phyloP scores from a whole-genome alignment of 2,888 invertebrate genomes.

The Orthonevra nobilis region DNA sequence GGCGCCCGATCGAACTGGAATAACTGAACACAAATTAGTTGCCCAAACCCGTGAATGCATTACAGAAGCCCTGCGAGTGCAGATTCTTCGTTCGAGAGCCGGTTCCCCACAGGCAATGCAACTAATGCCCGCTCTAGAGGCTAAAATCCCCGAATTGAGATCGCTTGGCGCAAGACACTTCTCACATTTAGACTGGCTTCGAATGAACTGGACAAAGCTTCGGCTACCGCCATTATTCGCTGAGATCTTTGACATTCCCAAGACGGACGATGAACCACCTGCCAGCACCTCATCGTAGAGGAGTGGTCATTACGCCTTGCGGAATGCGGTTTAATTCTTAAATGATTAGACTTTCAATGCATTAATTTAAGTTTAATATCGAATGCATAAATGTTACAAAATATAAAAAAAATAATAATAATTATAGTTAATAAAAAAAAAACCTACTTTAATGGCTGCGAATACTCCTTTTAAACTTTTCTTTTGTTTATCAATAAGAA shows the following conservation, averaged over 20 bases:
- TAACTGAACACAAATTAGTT: conserved; percentile 89
- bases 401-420: too few species aligned
- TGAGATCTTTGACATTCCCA: conserved; percentile 98
- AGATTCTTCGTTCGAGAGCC: conserved; percentile 82
- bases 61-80: conserved; percentile 92
- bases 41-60: conserved; percentile 90
- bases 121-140: conserved; percentile 80
- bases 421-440: too few species aligned
- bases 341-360: conserved; percentile 54
- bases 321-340: conserved; percentile 62
- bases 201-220: conserved; percentile 91
- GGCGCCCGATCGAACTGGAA: conserved; percentile 88
- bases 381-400: conserved; percentile 46
- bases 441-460: conserved; percentile 63
- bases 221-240: conserved; percentile 95
- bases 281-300: conserved; percentile 39
- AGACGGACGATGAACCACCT: conserved; percentile 85
- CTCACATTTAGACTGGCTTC: conserved; percentile 93
- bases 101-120: conserved; percentile 80
- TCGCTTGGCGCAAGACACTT: conserved; percentile 91
- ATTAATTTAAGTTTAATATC: conserved; percentile 51
- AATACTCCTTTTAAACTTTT: conserved; percentile 58
- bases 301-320: conserved; percentile 17
- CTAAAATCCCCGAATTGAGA: conserved; percentile 88
- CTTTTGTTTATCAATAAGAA: conserved; percentile 34